phyloP scores from a whole-genome alignment of 2,888 invertebrate genomes.

The Rhyacophila evoluta region DNA sequence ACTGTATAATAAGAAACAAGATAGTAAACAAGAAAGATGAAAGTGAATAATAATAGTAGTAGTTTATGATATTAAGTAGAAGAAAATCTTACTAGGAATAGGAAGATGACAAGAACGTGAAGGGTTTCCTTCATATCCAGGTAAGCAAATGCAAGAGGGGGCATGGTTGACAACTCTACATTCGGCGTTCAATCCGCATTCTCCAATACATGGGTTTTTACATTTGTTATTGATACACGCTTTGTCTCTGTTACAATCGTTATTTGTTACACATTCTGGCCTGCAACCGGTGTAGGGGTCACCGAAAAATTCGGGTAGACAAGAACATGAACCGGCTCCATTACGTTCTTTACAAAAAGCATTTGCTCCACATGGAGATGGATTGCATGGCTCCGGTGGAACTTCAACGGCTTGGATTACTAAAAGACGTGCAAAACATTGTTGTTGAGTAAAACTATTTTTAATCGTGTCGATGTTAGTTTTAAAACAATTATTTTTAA shows the following conservation, averaged over 20 bases:
- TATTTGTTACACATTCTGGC: slow-evolving; percentile 87
- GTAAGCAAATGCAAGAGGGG: slow-evolving; percentile 83
- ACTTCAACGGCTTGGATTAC: slow-evolving; percentile 73
- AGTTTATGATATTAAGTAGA: slow-evolving; percentile 12
- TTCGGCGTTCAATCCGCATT: slow-evolving; percentile 84
- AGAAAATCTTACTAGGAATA: slow-evolving; percentile 50
- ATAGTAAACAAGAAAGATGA: background rate
- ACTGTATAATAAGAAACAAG: slow-evolving; percentile 60
- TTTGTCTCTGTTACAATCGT: slow-evolving; percentile 80
- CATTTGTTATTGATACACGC: slow-evolving; percentile 90
- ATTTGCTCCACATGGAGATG: slow-evolving; percentile 89
- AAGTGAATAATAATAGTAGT: background rate
- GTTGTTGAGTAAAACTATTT: background rate
- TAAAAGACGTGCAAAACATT: slow-evolving; percentile 59
- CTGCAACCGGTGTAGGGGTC: slow-evolving; percentile 89
- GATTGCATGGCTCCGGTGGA: slow-evolving; percentile 82
- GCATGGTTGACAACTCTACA: slow-evolving; percentile 86
- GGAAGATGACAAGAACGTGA: slow-evolving; percentile 68
- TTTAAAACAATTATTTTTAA: background rate
- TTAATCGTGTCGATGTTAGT: background rate
- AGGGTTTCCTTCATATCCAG: slow-evolving; percentile 85
- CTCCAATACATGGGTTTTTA: slow-evolving; percentile 84
- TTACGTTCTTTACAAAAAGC: slow-evolving; percentile 85
- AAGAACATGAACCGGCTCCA: slow-evolving; percentile 86
- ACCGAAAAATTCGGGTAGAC: slow-evolving; percentile 85